Evolutionary conservation across 2,888 invertebrate genomes (phyloP).

Genomic region (Rhyacophila evoluta): DNA sequence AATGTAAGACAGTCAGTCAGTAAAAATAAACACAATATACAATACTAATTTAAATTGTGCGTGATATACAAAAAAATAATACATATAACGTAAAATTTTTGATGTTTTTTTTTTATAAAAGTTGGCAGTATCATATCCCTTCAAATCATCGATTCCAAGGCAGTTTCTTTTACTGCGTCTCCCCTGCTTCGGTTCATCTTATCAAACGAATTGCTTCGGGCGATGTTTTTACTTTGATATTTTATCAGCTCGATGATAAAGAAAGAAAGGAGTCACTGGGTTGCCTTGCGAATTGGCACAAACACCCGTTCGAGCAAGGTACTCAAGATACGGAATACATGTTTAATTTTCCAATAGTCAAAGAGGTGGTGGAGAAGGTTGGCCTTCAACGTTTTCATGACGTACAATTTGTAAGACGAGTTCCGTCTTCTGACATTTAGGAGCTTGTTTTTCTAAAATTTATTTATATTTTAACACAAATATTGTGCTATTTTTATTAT

Average conservation of each 20-base stretch:
- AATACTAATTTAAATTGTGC: too few relatives aligned
- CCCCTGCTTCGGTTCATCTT: slow-evolving; percentile 19
- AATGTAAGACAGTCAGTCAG: too few relatives aligned
- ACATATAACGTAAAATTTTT: too few relatives aligned
- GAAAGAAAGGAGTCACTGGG: slow-evolving; percentile 1
- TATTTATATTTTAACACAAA: too few relatives aligned
- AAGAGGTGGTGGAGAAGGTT: neutral
- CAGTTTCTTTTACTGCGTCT: slow-evolving; percentile 36
- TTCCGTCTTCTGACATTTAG: too few relatives aligned
- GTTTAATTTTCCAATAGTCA: neutral
- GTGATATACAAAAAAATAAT: too few relatives aligned
- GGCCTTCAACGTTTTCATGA: too few relatives aligned
- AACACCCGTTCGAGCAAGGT: neutral
- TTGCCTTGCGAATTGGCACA: neutral
- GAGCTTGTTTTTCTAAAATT: too few relatives aligned
- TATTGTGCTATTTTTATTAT: too few relatives aligned
- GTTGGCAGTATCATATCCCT: neutral
- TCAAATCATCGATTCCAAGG: neutral
- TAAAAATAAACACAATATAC: too few relatives aligned
- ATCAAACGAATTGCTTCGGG: slow-evolving; percentile 35
- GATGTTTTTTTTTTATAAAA: too few relatives aligned
- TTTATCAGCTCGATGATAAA: slow-evolving; percentile 38
- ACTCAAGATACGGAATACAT: neutral
- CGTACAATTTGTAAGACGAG: too few relatives aligned
- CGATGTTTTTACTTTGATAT: slow-evolving; percentile 44